Percentiles rank a stretch among this genome's conserved stretches.
Conservation (phyloP, 2,888 invertebrate species). For the Ectobius pallidus region DNA sequence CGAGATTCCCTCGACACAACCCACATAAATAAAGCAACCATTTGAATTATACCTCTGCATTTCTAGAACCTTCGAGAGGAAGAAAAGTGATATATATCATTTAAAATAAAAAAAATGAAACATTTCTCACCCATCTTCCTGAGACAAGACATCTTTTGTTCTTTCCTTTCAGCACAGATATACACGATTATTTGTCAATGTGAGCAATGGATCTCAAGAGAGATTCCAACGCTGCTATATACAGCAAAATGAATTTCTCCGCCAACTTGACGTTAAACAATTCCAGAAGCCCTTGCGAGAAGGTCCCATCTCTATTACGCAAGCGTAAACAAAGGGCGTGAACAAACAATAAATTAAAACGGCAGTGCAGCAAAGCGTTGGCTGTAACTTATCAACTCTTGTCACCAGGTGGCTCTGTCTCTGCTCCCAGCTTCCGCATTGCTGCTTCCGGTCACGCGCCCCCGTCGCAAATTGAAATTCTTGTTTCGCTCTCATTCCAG, state of each 20-base stretch:
- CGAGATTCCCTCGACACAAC: too few relatives aligned
- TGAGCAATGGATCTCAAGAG: slow-evolving; percentile 14
- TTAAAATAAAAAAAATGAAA: too few relatives aligned
- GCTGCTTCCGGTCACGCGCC: slow-evolving; percentile 47
- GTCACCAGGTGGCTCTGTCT: slow-evolving; percentile 39
- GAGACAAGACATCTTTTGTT: too few relatives aligned
- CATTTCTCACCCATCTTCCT: too few relatives aligned
- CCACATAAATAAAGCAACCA: too few relatives aligned
- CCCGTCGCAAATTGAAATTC: slow-evolving; percentile 51
- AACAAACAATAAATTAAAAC: slow-evolving; percentile 11
- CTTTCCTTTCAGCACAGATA: slow-evolving; percentile 3
- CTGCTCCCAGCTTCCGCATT: slow-evolving; percentile 33
- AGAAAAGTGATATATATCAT: too few relatives aligned
- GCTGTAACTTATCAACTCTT: slow-evolving; percentile 38
- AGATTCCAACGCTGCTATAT: not conserved
- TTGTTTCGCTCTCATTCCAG: slow-evolving; percentile 46
- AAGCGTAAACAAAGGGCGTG: slow-evolving; percentile 17
- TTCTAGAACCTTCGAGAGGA: too few relatives aligned
- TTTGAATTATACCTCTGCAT: too few relatives aligned
- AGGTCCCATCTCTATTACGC: not conserved
- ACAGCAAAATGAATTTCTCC: slow-evolving; percentile 24
- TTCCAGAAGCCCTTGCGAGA: not conserved
- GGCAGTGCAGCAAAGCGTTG: not conserved
- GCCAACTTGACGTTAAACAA: slow-evolving; percentile 1
- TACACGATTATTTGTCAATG: slow-evolving; percentile 28